Evolutionary conservation across 2,113 vertebrate genomes (phyloP).

Genomic region (Syngnathoides biaculeatus): DNA sequence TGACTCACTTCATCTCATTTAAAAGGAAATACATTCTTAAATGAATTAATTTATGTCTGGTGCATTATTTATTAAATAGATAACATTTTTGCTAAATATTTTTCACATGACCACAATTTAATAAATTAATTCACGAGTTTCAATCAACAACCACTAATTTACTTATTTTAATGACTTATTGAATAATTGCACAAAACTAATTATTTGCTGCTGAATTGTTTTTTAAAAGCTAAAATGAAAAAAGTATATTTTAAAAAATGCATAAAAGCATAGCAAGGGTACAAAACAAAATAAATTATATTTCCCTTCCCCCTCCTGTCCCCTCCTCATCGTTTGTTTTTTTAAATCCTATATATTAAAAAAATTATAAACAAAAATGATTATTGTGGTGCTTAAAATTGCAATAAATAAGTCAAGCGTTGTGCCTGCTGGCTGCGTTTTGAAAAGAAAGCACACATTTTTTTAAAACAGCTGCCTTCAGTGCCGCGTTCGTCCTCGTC

Average conservation of each 20-base stretch:
- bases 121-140: neutral
- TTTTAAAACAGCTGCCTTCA: conserved; percentile 47
- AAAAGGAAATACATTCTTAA: too few species aligned
- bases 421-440: conserved; percentile 42
- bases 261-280: conserved; percentile 62
- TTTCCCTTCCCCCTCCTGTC: conserved; percentile 6
- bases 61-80: neutral
- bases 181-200: neutral
- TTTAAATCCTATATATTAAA: conserved; percentile 37
- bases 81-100: neutral
- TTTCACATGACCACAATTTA: neutral
- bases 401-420: conserved; percentile 62
- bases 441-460: conserved; percentile 50
- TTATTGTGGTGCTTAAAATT: conserved; percentile 63
- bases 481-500: conserved; percentile 35
- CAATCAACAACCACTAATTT: too few species aligned
- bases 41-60: neutral
- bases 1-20: too few species aligned
- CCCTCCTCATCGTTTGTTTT: conserved; percentile 28
- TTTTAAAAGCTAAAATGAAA: conserved; percentile 28
- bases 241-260: conserved; percentile 62
- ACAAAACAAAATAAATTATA: conserved; percentile 76
- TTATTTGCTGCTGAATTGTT: conserved; percentile 17
- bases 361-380: conserved; percentile 27
- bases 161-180: neutral